Evolutionary conservation across 2,888 invertebrate species (phyloP).

Genomic region (Apotomis betuletana): DNA sequence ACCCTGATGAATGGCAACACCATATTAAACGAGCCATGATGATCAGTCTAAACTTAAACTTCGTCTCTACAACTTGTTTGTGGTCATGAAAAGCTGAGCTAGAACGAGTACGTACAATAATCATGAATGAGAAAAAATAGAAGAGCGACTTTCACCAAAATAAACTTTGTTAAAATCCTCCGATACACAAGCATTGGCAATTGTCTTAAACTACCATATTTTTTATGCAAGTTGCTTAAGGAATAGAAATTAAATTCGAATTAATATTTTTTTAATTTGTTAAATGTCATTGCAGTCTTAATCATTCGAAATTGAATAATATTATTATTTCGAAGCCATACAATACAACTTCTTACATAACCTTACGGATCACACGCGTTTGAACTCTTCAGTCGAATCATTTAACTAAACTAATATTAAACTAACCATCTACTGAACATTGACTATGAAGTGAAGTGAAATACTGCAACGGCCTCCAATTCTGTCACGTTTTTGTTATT

Average conservation of each 20-base stretch:
- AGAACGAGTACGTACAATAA: not conserved
- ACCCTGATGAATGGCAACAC: too few species aligned
- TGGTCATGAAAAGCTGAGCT: constrained; percentile 4
- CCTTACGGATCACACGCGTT: constrained; percentile 60
- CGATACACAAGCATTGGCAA: not conserved
- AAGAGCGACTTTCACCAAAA: not conserved
- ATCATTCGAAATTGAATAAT: constrained; percentile 5
- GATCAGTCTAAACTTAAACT: too few species aligned
- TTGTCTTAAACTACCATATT: not conserved
- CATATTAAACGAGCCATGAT: too few species aligned
- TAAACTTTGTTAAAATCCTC: not conserved
- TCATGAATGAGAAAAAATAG: too few species aligned
- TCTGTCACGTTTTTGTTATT: constrained; percentile 4
- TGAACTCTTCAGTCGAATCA: constrained; percentile 67
- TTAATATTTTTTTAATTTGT: not conserved
- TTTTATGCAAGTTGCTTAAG: not conserved
- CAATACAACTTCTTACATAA: constrained; percentile 53
- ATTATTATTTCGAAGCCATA: constrained; percentile 38
- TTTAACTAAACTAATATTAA: constrained; percentile 50
- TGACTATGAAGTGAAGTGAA: constrained; percentile 2
- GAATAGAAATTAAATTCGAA: too few species aligned
- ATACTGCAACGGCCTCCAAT: not conserved
- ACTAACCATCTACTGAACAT: constrained; percentile 39
- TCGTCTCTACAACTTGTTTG: not conserved
- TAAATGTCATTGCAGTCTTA: constrained; percentile 13